Conservation (phyloP, 1,140 invertebrate genomes). For the Centruroides vittatus region DNA sequence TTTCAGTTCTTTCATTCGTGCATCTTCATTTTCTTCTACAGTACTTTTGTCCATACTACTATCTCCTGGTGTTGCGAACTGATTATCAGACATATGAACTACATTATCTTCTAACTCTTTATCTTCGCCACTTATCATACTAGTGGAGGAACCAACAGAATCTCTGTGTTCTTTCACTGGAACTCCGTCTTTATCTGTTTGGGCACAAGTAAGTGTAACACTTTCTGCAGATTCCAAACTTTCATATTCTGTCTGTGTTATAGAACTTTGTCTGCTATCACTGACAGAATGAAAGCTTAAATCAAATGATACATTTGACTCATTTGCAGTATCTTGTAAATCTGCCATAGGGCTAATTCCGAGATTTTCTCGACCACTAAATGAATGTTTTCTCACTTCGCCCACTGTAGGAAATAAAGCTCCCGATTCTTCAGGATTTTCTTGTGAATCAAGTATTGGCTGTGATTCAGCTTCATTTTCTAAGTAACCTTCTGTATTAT, state of each 20-base stretch:
- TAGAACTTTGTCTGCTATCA: constrained; percentile 21
- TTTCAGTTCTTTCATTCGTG: too few relatives aligned
- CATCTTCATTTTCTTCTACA: not conserved
- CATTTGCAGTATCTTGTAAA: not conserved
- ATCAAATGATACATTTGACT: constrained; percentile 14
- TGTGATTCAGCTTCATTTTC: too few relatives aligned
- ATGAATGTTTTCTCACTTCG: not conserved
- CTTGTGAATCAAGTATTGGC: too few relatives aligned
- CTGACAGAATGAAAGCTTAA: constrained; percentile 18
- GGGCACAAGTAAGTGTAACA: not conserved
- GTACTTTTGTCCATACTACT: not conserved
- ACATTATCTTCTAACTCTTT: too few relatives aligned
- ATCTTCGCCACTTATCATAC: too few relatives aligned
- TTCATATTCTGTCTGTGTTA: constrained; percentile 17
- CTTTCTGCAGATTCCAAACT: constrained; percentile 17
- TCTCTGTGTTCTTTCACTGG: not conserved
- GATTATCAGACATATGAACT: too few relatives aligned
- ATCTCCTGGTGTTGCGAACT: not conserved
- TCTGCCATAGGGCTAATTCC: not conserved
- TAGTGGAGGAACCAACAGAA: not conserved
- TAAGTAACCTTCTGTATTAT: too few relatives aligned
- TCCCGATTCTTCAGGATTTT: not conserved
- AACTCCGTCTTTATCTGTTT: not conserved
- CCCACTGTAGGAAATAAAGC: not conserved
- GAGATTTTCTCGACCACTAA: not conserved